Conservation (phyloP, 2,888 invertebrate species). For the Xylocampa areola region DNA sequence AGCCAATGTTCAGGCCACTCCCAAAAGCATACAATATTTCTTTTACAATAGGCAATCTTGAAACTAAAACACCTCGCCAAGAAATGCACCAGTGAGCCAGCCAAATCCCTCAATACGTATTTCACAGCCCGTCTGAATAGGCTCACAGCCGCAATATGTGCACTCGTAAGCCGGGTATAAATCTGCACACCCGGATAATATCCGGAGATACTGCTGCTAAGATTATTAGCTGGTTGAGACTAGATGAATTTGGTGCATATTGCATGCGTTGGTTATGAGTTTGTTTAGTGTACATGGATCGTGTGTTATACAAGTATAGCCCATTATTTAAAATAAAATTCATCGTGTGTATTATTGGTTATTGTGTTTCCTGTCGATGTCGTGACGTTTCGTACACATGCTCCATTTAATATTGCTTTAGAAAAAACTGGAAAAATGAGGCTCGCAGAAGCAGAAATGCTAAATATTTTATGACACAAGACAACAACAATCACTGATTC, state of each 20-base stretch:
- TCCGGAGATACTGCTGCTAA: slow-evolving; percentile 49
- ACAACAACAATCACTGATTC: too few species aligned
- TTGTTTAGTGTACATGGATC: neutral
- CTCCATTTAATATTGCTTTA: too few species aligned
- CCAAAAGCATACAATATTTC: slow-evolving; percentile 1
- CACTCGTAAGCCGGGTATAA: slow-evolving; percentile 57
- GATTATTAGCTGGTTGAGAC: slow-evolving; percentile 52
- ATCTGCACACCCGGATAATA: slow-evolving; percentile 59
- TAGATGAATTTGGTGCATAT: slow-evolving; percentile 36
- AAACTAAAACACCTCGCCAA: slow-evolving; percentile 26
- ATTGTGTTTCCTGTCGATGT: too few species aligned
- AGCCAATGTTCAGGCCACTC: too few species aligned
- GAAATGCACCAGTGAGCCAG: slow-evolving; percentile 43
- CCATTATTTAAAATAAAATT: too few species aligned
- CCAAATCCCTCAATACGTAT: slow-evolving; percentile 46
- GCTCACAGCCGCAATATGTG: slow-evolving; percentile 52
- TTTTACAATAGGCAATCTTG: slow-evolving; percentile 9
- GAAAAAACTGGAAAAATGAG: too few species aligned
- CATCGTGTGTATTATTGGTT: too few species aligned
- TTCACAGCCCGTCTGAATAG: slow-evolving; percentile 52
- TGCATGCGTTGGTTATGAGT: neutral
- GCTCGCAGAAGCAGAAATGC: too few species aligned
- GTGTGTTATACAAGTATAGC: too few species aligned
- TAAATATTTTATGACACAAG: too few species aligned
- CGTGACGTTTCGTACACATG: too few species aligned